A percentile compares a stretch with the other conserved stretches of the same genome.
Conservation (phyloP, 2,113 vertebrate genomes). For the Pterocles orientalis region DNA sequence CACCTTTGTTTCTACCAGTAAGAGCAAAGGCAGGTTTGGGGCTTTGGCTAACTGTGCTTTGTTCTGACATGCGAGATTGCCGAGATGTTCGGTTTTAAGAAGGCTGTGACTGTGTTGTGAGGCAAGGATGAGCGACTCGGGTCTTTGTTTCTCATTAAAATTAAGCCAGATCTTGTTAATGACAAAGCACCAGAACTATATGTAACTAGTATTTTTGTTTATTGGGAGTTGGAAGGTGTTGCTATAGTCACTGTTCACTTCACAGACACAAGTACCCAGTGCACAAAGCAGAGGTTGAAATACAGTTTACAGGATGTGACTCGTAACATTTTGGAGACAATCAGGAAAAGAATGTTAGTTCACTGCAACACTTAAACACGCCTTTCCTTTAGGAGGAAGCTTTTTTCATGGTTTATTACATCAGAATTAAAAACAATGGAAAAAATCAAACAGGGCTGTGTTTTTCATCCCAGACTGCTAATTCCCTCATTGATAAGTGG, state of each 20-base stretch:
- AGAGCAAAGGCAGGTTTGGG: neutral
- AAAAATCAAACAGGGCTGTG: neutral
- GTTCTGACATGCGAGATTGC: fast-evolving
- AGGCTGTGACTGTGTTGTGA: neutral
- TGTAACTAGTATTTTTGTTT: neutral
- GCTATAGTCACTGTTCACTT: neutral
- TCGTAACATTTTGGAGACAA: neutral
- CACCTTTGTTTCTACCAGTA: neutral
- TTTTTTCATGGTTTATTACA: neutral
- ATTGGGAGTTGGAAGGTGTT: neutral
- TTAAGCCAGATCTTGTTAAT: neutral
- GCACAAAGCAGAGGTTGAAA: neutral
- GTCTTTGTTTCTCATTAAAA: neutral
- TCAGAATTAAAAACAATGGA: neutral
- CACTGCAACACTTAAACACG: neutral
- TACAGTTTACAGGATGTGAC: neutral
- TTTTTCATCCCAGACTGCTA: neutral
- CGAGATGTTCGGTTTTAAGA: neutral
- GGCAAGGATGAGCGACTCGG: neutral
- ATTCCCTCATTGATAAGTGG: neutral
- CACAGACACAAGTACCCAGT: neutral
- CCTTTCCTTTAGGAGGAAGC: neutral
- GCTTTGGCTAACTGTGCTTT: fast-evolving
- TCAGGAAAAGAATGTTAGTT: neutral
- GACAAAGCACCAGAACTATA: neutral